A percentile compares a stretch with the other conserved stretches of the same genome.
phyloP scores from a whole-genome alignment of 2,797 vertebrate genomes.

The Ambastaia sidthimunki region DNA sequence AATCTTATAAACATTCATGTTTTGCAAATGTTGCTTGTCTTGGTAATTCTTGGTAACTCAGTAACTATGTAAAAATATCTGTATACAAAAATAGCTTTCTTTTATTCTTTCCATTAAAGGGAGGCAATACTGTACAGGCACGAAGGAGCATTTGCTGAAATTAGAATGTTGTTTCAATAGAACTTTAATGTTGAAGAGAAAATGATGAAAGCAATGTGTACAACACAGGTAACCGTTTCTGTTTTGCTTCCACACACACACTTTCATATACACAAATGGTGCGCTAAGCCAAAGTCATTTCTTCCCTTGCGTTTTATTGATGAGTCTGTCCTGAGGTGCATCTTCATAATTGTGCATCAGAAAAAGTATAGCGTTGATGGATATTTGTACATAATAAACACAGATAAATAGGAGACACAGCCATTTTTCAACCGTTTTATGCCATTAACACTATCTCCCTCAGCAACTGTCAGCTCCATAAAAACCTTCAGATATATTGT shows the following conservation, averaged over 20 bases:
- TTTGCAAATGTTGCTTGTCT: not conserved
- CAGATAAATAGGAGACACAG: constrained; percentile 68
- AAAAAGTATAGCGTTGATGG: constrained; percentile 76
- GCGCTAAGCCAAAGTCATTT: constrained; percentile 37
- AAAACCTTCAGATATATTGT: constrained; percentile 82
- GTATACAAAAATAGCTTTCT: not conserved
- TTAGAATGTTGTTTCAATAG: constrained; percentile 22
- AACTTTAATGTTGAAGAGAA: constrained; percentile 24
- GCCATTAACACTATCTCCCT: constrained; percentile 78
- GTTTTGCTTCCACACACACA: constrained; percentile 9
- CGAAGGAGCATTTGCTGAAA: not conserved
- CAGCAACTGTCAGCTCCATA: constrained; percentile 78
- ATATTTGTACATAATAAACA: constrained; percentile 76
- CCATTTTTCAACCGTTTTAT: constrained; percentile 81
- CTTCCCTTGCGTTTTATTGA: constrained; percentile 68
- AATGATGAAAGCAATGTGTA: constrained; percentile 25
- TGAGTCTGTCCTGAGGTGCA: constrained; percentile 69
- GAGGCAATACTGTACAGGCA: not conserved
- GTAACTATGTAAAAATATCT: constrained; percentile 8
- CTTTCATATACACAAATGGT: constrained; percentile 12
- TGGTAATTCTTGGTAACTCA: not conserved
- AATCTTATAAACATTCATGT: not conserved
- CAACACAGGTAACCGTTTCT: constrained; percentile 11
- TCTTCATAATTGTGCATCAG: constrained; percentile 79
- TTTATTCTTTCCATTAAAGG: not conserved